Evolutionary conservation across 2,797 vertebrate genomes (phyloP), one percentile per base, ranked within the genome.

Genomic region (Enteromius unitaeniatus): DNA sequence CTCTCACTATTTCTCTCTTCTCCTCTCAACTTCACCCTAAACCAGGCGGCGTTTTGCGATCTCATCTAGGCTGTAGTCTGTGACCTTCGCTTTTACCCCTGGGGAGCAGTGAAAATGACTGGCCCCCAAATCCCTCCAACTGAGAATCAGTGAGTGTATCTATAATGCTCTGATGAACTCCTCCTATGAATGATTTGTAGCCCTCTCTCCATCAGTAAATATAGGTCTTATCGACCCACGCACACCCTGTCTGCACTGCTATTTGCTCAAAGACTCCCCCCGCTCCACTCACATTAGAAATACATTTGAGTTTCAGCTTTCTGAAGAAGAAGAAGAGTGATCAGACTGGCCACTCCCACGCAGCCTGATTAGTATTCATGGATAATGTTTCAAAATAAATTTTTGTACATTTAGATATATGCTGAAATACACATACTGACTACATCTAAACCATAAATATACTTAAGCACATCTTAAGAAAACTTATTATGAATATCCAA

Each of bases 101-200:
- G 70, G 72, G 84, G 83, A 76, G 14, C 11, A 45, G 70, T 81
- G 84, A 86, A 84, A 86, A 88, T 76, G 82, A 78, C 82, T 78
- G 79, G 79, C 84, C 67, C 74, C 82, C 53, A 86, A 87, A 86
- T 82, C 79, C 86, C 77, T 78, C 70, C 78, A 86, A 78, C 79
- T 73, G 84, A 87, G 68, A 87, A 83, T 84, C 87, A 82, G 88
- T 85, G 83, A 88, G 86, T 85, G 81, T 90, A 88, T 91, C 87
- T 91, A 86, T 86, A 89, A 88, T 88, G 84, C 90, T 91, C 87
- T 88, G 88, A 90, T 92, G 92, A 92, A 91, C 90, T 92, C 89
- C 86, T 88, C 86, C 88, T 86, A 83, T 93, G 91, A 93, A 91
- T 92, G 91, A 91, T 86, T 92, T 91, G 91, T 89, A 88, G 88